Base-by-base conservation (phyloP, 2,797 vertebrate genomes). In the Threskiornis aethiopicus region DNA sequence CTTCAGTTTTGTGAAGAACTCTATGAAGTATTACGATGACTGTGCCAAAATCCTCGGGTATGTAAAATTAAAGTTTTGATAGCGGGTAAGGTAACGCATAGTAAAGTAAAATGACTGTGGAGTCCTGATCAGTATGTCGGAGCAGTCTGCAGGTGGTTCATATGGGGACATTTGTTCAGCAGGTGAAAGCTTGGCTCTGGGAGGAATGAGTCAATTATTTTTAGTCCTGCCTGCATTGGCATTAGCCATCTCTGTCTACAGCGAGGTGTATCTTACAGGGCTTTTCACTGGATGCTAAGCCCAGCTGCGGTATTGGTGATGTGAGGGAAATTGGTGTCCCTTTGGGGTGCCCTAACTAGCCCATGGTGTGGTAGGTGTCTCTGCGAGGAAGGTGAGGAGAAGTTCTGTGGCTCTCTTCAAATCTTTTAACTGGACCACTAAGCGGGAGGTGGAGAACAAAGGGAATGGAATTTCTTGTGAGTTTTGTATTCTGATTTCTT, bases 11-110 rank as follows among this genome's bases (percentile, higher is more conserved):
- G 99, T 99, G 96, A 99, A 99, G 98, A 99, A 99, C 97, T 99
- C 99, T 0, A 99, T 99, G 99, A 99, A 99, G 97, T 99, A 99
- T 93, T 99, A 99, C 0, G 99, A 99, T n/a, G 99, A 99, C 97
- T 99, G 99, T 97, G 99, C 99, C 97, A 99, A 99, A 98, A 99
- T 99, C 96, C 98, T 99, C 0, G 99, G 99, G 99, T 99, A 98
- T 10, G 97, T 96, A 22, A 55, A 80, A 71, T 42, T 14, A 3
- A 5, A 41, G 65, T 69, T 90, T 54, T 39, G 44, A 5, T 20
- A 26, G 69, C 1, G 11, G 33, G n/a, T 57, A 5, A 26, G 35
- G 24, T 51, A 51, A n/a, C 26, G 52, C 24, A 3, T 1, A 15
- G 67, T 24, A 35, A 24, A 67, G 55, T 37, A 11, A 35, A 76